Evolutionary conservation across 1,140 invertebrate genomes (phyloP).

Genomic region (Aphelinus certus): DNA sequence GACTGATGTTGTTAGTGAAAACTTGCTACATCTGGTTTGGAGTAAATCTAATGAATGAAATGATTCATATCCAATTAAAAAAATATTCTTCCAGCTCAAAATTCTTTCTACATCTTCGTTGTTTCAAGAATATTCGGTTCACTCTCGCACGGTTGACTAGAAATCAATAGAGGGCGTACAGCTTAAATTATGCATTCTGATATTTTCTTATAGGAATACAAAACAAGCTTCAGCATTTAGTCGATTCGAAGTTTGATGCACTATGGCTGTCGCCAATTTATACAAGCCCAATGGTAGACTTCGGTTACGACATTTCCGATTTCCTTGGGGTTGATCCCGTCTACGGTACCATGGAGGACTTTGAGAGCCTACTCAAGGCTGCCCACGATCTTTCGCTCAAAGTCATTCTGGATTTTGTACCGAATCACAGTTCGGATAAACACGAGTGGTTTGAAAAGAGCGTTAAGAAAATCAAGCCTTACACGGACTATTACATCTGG

Average conservation of each 20-base stretch:
- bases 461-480: slow-evolving; percentile 65
- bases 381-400: slow-evolving; percentile 53
- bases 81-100: too few species aligned
- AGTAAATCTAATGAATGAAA: too few species aligned
- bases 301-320: slow-evolving; percentile 76
- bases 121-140: too few species aligned
- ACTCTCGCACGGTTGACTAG: too few species aligned
- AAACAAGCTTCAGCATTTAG: slow-evolving; percentile 61
- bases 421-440: slow-evolving; percentile 79
- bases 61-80: too few species aligned
- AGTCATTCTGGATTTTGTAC: slow-evolving; percentile 76
- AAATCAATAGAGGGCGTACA: too few species aligned
- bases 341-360: slow-evolving; percentile 73
- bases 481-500: slow-evolving; percentile 77
- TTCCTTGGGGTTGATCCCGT: slow-evolving; percentile 69
- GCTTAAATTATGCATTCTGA: not conserved
- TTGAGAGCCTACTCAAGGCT: slow-evolving; percentile 64
- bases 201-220: slow-evolving; percentile 20
- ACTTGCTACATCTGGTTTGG: too few species aligned
- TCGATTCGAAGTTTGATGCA: slow-evolving; percentile 68
- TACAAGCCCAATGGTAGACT: slow-evolving; percentile 70
- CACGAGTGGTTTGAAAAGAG: slow-evolving; percentile 77
- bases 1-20: too few species aligned
- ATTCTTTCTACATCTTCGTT: too few species aligned
- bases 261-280: slow-evolving; percentile 73